A percentile compares a stretch with the other conserved stretches of the same genome.
phyloP scores from a whole-genome alignment of 2,113 vertebrate genomes.

The Cryptotis parvus region DNA sequence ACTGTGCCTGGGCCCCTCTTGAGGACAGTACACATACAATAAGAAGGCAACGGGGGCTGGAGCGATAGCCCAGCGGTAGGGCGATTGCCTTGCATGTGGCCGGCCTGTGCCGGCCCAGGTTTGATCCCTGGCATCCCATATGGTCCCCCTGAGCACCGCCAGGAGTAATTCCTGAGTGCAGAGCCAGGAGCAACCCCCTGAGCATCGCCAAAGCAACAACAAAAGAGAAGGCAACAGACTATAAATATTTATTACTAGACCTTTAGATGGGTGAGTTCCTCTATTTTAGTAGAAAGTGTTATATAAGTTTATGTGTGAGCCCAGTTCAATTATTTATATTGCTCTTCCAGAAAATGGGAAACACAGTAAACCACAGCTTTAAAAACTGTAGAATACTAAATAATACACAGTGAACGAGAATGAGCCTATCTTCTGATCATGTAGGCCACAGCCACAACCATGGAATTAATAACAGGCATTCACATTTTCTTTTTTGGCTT shows the following conservation, averaged over 20 bases:
- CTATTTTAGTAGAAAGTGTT: not conserved
- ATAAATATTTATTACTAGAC: slow-evolving; percentile 46
- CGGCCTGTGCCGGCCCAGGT: too few species aligned
- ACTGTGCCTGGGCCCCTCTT: not conserved
- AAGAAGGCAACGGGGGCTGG: not conserved
- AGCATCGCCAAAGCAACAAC: too few species aligned
- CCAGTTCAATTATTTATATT: slow-evolving; percentile 19
- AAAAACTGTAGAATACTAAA: slow-evolving; percentile 38
- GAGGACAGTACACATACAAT: not conserved
- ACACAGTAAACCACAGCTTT: not conserved
- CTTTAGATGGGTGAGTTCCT: not conserved
- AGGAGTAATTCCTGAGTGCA: too few species aligned
- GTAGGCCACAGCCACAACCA: slow-evolving; percentile 5
- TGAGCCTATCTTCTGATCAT: not conserved
- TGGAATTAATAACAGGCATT: not conserved
- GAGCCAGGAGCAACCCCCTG: too few species aligned
- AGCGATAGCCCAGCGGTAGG: too few species aligned
- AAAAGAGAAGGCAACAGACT: not conserved
- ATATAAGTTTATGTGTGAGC: slow-evolving; percentile 6
- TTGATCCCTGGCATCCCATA: too few species aligned
- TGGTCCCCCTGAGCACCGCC: too few species aligned
- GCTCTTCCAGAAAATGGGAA: slow-evolving; percentile 32
- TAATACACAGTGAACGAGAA: not conserved
- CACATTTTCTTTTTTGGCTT: slow-evolving; percentile 19
- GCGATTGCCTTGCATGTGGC: too few species aligned